Evolutionary conservation across 2,888 invertebrate genomes (phyloP), one percentile per base, ranked within the genome.

Genomic region (Cosmorhoe ocellata): DNA sequence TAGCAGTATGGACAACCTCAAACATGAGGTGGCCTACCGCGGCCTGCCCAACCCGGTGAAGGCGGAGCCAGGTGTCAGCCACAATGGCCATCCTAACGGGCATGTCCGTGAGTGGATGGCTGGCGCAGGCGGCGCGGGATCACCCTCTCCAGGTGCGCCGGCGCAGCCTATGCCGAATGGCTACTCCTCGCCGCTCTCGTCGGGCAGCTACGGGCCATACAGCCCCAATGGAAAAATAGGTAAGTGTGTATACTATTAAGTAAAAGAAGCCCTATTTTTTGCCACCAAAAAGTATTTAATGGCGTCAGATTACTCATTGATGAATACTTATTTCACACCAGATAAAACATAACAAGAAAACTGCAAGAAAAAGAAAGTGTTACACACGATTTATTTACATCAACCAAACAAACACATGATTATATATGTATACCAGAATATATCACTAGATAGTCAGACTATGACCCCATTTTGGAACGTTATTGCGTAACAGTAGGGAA

Each of bases 191-290:
- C 96, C 96, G 12, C 93, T 96, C 91, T 96, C 96, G 44, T 94
- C 95, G 11, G 94, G 96, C 82, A 96, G 96, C 92, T 97, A 96
- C 90, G 96, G 96, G 69, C 96, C 96, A 1, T 96, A 96, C 83
- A 96, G 96, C 90, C 96, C 96, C 62, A 96, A 95, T 84, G 96
- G 95, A 74, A 96, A 96, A 92, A 93, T 95, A 92, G 95, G 96
- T 96, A 69, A 94, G 95, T 92, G 6, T 28, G 9, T 41, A 0
- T 7, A 24, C 18, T 18, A 4, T n/a, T n/a, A n/a, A n/a, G n/a
- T n/a, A n/a, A n/a, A n/a, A n/a, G n/a, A n/a, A n/a, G n/a, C n/a
- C n/a, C n/a, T n/a, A n/a, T n/a, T n/a, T n/a, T n/a, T n/a, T n/a
- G n/a, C n/a, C n/a, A n/a, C n/a, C n/a, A n/a, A n/a, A n/a, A n/a